Conservation (phyloP, 2,888 invertebrate species). For the Physocephala rufipes region DNA sequence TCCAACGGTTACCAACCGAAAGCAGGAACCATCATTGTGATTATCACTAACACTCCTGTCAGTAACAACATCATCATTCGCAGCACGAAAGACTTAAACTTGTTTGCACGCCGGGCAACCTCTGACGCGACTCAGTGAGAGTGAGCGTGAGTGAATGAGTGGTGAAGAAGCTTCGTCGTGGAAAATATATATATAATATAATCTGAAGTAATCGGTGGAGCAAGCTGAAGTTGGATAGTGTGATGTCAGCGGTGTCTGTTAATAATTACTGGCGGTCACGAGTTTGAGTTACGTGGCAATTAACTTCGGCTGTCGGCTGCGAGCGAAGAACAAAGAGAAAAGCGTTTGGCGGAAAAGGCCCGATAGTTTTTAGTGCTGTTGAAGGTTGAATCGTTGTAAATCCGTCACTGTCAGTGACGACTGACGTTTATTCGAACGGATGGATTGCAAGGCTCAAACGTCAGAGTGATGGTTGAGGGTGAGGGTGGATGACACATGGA, state of each 20-base stretch:
- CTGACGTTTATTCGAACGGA: background rate
- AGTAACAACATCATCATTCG: conserved; percentile 31
- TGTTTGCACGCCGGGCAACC: too few relatives aligned
- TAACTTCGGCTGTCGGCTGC: conserved; percentile 27
- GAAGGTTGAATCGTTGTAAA: conserved; percentile 29
- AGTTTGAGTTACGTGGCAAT: conserved; percentile 26
- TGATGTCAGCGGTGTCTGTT: too few relatives aligned
- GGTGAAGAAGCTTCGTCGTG: background rate
- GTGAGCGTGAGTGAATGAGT: too few relatives aligned
- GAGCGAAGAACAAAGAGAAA: background rate
- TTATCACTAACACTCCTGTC: background rate
- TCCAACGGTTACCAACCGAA: too few relatives aligned
- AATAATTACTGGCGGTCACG: conserved; percentile 35
- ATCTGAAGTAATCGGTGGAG: too few relatives aligned
- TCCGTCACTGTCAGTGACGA: conserved; percentile 32
- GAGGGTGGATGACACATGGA: too few relatives aligned
- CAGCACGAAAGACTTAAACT: background rate
- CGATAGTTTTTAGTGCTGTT: conserved; percentile 18
- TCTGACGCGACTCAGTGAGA: too few relatives aligned
- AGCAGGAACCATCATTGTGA: background rate
- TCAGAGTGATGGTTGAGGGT: too few relatives aligned
- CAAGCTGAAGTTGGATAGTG: too few relatives aligned
- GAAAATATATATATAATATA: too few relatives aligned
- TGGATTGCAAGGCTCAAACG: too few relatives aligned
- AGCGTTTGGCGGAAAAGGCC: background rate